Conservation (phyloP, 1,140 invertebrate genomes). For the Geopemphigus sp. region DNA sequence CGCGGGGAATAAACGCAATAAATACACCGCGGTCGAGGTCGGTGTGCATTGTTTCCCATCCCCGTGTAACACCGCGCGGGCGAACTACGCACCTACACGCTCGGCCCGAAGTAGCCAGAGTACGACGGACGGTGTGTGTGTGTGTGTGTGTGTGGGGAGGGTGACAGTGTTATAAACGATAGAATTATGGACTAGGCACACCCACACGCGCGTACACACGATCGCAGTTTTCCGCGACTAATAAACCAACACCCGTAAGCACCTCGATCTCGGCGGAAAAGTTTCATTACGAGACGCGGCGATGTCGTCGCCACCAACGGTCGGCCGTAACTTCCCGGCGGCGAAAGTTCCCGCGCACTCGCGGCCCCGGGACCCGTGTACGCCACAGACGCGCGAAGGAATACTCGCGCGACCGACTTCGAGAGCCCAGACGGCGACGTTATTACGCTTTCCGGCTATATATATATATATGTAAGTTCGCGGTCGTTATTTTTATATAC, state of each 20-base stretch:
- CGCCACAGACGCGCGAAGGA: not conserved
- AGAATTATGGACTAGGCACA: slow-evolving; percentile 20
- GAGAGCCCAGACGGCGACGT: no score
- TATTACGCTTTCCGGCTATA: no score
- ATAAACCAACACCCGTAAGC: slow-evolving; percentile 45
- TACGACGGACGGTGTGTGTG: not conserved
- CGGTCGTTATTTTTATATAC: slow-evolving; percentile 14
- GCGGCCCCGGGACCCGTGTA: not conserved
- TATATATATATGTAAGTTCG: no score
- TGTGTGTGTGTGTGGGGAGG: not conserved
- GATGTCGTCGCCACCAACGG: slow-evolving; percentile 20
- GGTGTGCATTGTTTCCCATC: no score
- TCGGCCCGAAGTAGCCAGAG: no score
- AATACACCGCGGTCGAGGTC: no score
- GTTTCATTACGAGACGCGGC: not conserved
- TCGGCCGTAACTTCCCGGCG: slow-evolving; percentile 17
- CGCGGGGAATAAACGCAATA: no score
- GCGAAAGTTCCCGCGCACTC: slow-evolving; percentile 5
- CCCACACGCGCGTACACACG: not conserved
- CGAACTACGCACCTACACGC: no score
- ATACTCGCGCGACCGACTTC: not conserved
- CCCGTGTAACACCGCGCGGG: no score
- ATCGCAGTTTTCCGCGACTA: slow-evolving; percentile 32
- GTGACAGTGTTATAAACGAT: slow-evolving; percentile 27
- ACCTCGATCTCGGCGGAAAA: slow-evolving; percentile 31